phyloP scores from a whole-genome alignment of 1,140 invertebrate species.

The Metaphire vulgaris region DNA sequence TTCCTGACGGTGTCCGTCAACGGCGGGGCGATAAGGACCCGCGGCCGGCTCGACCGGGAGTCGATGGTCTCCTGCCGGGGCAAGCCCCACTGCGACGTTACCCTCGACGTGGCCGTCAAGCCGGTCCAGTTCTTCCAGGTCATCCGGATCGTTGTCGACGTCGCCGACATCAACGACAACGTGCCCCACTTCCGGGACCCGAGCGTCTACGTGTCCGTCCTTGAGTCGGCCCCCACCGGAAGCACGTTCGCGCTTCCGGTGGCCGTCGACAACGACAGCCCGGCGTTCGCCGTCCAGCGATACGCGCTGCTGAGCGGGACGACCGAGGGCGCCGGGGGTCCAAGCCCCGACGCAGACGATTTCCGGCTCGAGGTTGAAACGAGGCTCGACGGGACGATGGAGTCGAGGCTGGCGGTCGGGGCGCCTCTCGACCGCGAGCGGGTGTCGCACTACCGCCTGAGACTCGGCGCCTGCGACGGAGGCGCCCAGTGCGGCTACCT shows the following conservation, averaged over 20 bases:
- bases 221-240: constrained; percentile 78
- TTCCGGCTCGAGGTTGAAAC: constrained; percentile 10
- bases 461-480: constrained; percentile 80
- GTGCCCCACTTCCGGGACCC: constrained; percentile 37
- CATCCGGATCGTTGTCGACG: constrained; percentile 32
- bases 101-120: constrained; percentile 25
- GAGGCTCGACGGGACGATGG: constrained; percentile 7
- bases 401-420: constrained; percentile 49
- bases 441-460: constrained; percentile 71
- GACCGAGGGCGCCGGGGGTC: too few species aligned
- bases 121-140: constrained; percentile 20
- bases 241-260: constrained; percentile 51
- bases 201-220: constrained; percentile 79
- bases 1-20: not conserved
- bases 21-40: not conserved
- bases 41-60: not conserved
- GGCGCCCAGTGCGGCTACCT: constrained; percentile 21
- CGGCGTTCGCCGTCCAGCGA: constrained; percentile 78
- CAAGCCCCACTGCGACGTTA: constrained; percentile 9
- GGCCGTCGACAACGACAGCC: constrained; percentile 82
- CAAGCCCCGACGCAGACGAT: not conserved
- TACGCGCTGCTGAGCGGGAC: constrained; percentile 82
- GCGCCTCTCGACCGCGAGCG: constrained; percentile 80
- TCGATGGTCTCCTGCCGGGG: not conserved
- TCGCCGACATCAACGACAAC: constrained; percentile 57